phyloP scores from a whole-genome alignment of 2,113 vertebrate species.

The Hymenochirus boettgeri region DNA sequence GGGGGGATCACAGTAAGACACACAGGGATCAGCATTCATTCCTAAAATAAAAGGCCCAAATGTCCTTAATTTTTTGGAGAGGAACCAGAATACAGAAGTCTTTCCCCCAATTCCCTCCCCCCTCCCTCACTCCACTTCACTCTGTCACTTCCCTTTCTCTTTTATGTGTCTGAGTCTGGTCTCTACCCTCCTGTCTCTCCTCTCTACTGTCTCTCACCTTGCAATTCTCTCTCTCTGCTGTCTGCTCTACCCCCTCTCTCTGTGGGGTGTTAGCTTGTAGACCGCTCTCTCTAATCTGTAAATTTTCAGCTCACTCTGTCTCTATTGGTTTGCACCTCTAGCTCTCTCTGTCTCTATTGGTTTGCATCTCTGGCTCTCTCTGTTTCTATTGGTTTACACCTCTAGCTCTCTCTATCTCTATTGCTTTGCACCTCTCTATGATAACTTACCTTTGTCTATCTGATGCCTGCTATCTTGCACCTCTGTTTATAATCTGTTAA shows the following conservation, averaged over 20 bases:
- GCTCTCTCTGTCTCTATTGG: background rate
- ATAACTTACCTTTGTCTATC: background rate
- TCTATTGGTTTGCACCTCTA: conserved; percentile 26
- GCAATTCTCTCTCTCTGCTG: conserved; percentile 41
- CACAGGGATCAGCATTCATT: conserved; percentile 93
- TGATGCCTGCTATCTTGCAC: conserved; percentile 30
- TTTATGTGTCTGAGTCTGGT: no score
- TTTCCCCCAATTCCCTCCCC: conserved; percentile 17
- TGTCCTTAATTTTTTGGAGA: conserved; percentile 59
- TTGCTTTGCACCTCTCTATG: conserved; percentile 11
- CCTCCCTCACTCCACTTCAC: conserved; percentile 38
- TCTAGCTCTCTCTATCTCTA: background rate
- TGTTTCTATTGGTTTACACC: conserved; percentile 24
- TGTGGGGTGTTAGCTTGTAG: no score
- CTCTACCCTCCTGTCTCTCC: conserved; percentile 27
- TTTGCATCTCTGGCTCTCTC: background rate
- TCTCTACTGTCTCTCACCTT: conserved; percentile 38
- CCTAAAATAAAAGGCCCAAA: conserved; percentile 73
- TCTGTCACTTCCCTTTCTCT: conserved; percentile 5
- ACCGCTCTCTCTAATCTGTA: no score
- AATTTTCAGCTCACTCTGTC: no score
- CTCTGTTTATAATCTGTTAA: background rate
- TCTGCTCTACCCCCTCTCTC: conserved; percentile 45
- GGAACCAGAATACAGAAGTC: conserved; percentile 48
- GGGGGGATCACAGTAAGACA: conserved; percentile 92